phyloP scores from a whole-genome alignment of 2,888 invertebrate species.

The Oxycera nigricornis region DNA sequence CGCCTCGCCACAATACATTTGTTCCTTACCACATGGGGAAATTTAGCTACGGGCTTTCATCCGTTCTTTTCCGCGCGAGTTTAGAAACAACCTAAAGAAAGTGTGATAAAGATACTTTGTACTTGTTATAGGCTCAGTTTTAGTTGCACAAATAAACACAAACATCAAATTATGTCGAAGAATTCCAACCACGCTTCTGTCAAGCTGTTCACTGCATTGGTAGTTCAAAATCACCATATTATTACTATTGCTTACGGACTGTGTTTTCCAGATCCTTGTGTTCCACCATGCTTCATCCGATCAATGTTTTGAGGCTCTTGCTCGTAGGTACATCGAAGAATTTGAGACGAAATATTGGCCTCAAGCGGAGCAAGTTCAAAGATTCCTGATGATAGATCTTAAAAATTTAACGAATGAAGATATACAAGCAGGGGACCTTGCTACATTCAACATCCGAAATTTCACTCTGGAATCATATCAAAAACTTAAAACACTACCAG shows the following conservation, averaged over 20 bases:
- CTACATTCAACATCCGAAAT: constrained; percentile 21
- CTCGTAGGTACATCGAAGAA: background rate
- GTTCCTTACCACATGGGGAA: too few relatives aligned
- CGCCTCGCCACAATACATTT: too few relatives aligned
- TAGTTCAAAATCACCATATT: background rate
- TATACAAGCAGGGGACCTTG: constrained; percentile 8
- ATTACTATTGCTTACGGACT: background rate
- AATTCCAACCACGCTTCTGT: too few relatives aligned
- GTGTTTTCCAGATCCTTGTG: background rate
- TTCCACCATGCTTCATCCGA: background rate
- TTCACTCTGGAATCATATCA: background rate
- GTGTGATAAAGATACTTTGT: too few relatives aligned
- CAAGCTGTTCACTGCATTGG: background rate
- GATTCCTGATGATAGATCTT: constrained; percentile 21
- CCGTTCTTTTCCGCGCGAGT: too few relatives aligned
- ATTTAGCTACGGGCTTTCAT: too few relatives aligned
- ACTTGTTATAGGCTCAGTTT: too few relatives aligned
- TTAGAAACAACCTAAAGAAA: too few relatives aligned
- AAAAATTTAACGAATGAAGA: constrained; percentile 5
- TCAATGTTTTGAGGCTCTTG: background rate
- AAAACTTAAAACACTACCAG: background rate
- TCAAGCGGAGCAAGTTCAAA: constrained; percentile 27
- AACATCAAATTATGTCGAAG: too few relatives aligned
- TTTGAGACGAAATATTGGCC: constrained; percentile 29
- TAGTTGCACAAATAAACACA: too few relatives aligned